phyloP scores from a whole-genome alignment of 2,797 vertebrate genomes.

The Pseudotriccus pelzelni region DNA sequence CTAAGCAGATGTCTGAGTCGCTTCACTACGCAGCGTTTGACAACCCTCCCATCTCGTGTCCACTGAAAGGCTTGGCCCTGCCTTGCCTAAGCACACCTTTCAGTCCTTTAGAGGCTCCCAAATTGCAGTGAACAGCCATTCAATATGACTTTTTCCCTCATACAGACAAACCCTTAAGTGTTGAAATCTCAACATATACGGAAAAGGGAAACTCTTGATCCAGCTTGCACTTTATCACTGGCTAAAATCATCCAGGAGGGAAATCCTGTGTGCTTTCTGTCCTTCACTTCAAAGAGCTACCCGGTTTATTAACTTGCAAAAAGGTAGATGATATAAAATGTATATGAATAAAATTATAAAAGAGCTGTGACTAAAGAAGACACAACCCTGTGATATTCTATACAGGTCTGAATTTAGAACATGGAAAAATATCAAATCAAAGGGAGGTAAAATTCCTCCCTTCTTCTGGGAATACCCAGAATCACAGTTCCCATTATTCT shows the following conservation, averaged over 20 bases:
- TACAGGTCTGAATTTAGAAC: not conserved
- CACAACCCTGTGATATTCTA: too few species aligned
- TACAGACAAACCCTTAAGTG: not conserved
- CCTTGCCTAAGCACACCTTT: not conserved
- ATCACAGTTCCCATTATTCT: not conserved
- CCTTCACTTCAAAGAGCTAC: not conserved
- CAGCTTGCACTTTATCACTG: not conserved
- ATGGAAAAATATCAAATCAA: not conserved
- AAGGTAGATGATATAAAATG: not conserved
- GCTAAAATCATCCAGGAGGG: not conserved
- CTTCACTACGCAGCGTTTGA: not conserved
- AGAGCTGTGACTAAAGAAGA: not conserved
- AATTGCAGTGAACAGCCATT: not conserved
- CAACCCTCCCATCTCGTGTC: not conserved
- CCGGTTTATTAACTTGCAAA: not conserved
- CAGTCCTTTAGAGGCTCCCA: not conserved
- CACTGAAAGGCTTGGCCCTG: not conserved
- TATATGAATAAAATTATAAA: not conserved
- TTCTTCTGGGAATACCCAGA: not conserved
- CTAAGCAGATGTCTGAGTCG: not conserved
- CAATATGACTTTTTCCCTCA: not conserved
- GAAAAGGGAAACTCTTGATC: not conserved
- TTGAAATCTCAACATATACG: not conserved
- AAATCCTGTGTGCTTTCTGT: not conserved
- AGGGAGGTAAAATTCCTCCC: not conserved